Evolutionary conservation across 2,888 invertebrate species (phyloP).

Genomic region (Hetaerina titia): DNA sequence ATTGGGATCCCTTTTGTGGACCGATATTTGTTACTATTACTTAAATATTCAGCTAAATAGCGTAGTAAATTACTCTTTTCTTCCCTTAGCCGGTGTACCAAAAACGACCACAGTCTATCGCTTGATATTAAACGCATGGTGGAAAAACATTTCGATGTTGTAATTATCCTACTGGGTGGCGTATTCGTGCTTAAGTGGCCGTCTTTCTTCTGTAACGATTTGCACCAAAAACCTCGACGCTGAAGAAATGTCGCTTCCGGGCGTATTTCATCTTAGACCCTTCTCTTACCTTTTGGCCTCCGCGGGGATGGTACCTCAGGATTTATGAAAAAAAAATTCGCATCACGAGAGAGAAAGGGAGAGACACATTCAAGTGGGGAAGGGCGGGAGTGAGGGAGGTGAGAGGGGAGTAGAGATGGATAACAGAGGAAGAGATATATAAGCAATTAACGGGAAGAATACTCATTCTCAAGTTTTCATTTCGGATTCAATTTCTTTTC

Average conservation of each 20-base stretch:
- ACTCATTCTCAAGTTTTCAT: constrained; percentile 52
- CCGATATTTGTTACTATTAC: too few relatives aligned
- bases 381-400: neutral
- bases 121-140: neutral
- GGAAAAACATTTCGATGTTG: neutral
- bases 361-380: neutral
- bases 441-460: constrained; percentile 66
- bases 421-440: constrained; percentile 57
- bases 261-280: neutral
- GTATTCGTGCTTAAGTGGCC: constrained; percentile 9
- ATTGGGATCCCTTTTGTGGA: too few relatives aligned
- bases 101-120: too few relatives aligned
- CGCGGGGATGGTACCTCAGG: constrained; percentile 18
- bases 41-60: too few relatives aligned
- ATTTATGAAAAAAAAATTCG: neutral
- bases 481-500: constrained; percentile 56
- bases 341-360: neutral
- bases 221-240: neutral
- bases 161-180: neutral
- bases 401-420: constrained; percentile 5
- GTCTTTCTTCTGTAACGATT: neutral
- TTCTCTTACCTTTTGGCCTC: neutral
- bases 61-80: too few relatives aligned
- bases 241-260: constrained; percentile 7
- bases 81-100: too few relatives aligned